Evolutionary conservation across 2,888 invertebrate species (phyloP).

Genomic region (Drosophila conformis): DNA sequence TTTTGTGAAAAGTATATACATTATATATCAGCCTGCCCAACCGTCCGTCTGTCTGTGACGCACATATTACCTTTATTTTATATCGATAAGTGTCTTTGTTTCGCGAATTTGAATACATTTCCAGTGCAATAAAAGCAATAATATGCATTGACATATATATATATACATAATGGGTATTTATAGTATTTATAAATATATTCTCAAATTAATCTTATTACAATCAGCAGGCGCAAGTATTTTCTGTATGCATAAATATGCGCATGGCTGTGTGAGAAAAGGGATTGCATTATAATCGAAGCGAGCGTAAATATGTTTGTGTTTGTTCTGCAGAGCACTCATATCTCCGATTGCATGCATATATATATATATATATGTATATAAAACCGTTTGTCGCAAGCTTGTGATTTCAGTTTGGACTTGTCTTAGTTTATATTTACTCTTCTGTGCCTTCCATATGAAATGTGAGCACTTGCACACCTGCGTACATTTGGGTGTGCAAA

Average conservation of each 20-base stretch:
- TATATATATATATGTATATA: neutral
- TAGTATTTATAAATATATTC: neutral
- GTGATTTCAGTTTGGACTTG: neutral
- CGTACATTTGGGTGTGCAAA: neutral
- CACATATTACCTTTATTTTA: neutral
- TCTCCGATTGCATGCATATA: neutral
- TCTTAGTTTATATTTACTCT: neutral
- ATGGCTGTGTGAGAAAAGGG: neutral
- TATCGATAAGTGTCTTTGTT: neutral
- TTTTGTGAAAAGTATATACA: neutral
- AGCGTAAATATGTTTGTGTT: neutral
- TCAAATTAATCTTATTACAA: neutral
- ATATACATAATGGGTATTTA: too few relatives aligned
- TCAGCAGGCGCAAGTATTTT: slow-evolving; percentile 2
- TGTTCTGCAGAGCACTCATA: neutral
- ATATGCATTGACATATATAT: neutral
- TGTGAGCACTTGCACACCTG: neutral
- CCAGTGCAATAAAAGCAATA: neutral
- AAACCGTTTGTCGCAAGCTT: neutral
- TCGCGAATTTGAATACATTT: neutral
- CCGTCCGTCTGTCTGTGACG: neutral
- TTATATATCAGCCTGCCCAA: neutral
- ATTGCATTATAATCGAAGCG: neutral
- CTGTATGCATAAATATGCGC: neutral
- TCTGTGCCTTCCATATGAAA: neutral